phyloP scores from a whole-genome alignment of 2,113 vertebrate species.

The Panurus biarmicus region DNA sequence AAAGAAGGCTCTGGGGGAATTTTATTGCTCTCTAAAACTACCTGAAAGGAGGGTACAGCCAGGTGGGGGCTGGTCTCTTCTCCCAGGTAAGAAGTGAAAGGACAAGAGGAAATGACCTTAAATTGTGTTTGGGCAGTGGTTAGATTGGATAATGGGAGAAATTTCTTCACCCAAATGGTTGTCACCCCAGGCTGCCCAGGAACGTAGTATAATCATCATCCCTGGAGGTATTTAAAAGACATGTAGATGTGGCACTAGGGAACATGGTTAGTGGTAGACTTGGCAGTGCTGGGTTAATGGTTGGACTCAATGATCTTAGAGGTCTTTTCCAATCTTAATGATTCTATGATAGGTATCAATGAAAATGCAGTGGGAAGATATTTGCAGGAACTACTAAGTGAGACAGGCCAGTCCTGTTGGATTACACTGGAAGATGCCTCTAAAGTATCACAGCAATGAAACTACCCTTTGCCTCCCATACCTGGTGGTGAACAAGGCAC shows the following conservation, averaged over 20 bases:
- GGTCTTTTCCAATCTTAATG: background rate
- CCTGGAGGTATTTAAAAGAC: background rate
- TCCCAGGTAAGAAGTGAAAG: background rate
- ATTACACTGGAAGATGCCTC: background rate
- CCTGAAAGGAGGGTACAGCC: background rate
- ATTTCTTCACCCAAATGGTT: background rate
- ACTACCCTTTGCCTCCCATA: slow-evolving; percentile 38
- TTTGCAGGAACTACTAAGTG: background rate
- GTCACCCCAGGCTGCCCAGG: background rate
- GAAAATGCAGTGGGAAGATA: background rate
- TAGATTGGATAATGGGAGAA: background rate
- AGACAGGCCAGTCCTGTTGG: background rate
- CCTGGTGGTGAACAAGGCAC: slow-evolving; percentile 88
- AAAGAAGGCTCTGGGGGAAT: background rate
- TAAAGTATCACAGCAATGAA: background rate
- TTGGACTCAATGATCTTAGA: background rate
- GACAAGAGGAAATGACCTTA: background rate
- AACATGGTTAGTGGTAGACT: background rate
- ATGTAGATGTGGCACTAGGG: background rate
- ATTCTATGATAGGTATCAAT: background rate
- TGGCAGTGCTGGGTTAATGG: background rate
- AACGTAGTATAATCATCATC: background rate
- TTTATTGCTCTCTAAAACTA: background rate
- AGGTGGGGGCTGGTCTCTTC: background rate
- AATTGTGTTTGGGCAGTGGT: background rate